Evolutionary conservation across 1,140 invertebrate species (phyloP).

Genomic region (Brachionus rubens): DNA sequence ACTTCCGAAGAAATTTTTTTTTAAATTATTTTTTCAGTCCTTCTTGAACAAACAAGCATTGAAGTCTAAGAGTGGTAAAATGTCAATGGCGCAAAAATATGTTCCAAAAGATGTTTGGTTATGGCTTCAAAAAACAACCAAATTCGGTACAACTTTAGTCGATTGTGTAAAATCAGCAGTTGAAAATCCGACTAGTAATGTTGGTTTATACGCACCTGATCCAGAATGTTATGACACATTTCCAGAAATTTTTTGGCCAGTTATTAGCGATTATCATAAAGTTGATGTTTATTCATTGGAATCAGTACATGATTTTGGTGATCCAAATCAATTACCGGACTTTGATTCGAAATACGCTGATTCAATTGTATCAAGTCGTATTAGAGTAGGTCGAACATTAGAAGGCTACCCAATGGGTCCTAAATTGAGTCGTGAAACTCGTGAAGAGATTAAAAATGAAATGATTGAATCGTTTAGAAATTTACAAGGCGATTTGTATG

Average conservation of each 20-base stretch:
- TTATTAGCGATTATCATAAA: conserved; percentile 54
- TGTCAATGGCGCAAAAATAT: conserved; percentile 34
- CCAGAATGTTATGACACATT: conserved; percentile 53
- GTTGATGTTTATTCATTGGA: conserved; percentile 39
- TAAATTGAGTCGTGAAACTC: conserved; percentile 27
- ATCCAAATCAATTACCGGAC: conserved; percentile 18
- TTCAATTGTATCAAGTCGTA: conserved; percentile 44
- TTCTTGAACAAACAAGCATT: conserved; percentile 38
- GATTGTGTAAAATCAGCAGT: conserved; percentile 45
- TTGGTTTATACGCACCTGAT: conserved; percentile 48
- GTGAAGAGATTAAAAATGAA: conserved; percentile 33
- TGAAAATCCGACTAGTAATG: conserved; percentile 8
- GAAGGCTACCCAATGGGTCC: conserved; percentile 44
- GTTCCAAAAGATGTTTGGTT: conserved; percentile 44
- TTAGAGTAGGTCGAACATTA: conserved; percentile 22
- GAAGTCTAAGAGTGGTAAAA: neutral
- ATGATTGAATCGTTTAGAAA: conserved; percentile 33
- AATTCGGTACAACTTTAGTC: conserved; percentile 34
- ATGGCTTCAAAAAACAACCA: conserved; percentile 30
- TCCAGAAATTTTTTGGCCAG: conserved; percentile 50
- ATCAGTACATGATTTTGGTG: conserved; percentile 27
- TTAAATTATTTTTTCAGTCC: neutral
- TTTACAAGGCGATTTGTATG: conserved; percentile 40
- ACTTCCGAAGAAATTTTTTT: neutral
- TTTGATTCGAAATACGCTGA: conserved; percentile 18